A percentile compares a stretch with the other conserved stretches of the same genome.
Evolutionary conservation across 2,113 vertebrate species (phyloP).

Genomic region (Athene cunicularia): DNA sequence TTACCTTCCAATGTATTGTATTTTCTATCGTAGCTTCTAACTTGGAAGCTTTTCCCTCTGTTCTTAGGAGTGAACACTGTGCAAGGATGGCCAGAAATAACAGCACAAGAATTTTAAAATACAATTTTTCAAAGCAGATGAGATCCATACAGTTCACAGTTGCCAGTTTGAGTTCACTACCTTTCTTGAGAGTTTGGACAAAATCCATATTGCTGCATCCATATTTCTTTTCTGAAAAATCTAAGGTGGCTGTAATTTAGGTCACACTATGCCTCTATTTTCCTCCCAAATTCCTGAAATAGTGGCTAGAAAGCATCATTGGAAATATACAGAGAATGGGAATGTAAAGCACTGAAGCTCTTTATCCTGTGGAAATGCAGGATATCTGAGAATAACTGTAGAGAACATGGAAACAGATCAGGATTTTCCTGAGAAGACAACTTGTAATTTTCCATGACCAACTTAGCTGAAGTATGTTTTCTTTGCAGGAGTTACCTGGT

Average conservation of each 20-base stretch:
- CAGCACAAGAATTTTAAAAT: background rate
- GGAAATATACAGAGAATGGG: background rate
- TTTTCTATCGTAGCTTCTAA: background rate
- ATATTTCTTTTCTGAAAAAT: background rate
- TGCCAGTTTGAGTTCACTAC: background rate
- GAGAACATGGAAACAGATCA: background rate
- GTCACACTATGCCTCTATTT: background rate
- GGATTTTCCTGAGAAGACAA: background rate
- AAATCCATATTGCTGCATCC: background rate
- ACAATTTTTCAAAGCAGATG: background rate
- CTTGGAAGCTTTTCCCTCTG: background rate
- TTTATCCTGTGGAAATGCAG: background rate
- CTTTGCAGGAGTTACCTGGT: conserved; percentile 86
- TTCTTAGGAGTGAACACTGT: background rate
- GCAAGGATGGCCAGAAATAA: background rate
- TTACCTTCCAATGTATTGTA: background rate
- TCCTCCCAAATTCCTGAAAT: background rate
- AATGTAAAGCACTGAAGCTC: background rate
- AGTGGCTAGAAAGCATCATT: background rate
- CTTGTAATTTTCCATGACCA: background rate
- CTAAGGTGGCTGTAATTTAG: background rate
- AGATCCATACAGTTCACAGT: background rate
- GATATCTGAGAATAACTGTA: background rate
- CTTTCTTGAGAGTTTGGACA: background rate
- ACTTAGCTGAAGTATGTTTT: background rate